These are phyloP conservation scores for Aythya baeri DNA, from an alignment of 2,113 vertebrate species.

Conservation along the genomic window DNA sequence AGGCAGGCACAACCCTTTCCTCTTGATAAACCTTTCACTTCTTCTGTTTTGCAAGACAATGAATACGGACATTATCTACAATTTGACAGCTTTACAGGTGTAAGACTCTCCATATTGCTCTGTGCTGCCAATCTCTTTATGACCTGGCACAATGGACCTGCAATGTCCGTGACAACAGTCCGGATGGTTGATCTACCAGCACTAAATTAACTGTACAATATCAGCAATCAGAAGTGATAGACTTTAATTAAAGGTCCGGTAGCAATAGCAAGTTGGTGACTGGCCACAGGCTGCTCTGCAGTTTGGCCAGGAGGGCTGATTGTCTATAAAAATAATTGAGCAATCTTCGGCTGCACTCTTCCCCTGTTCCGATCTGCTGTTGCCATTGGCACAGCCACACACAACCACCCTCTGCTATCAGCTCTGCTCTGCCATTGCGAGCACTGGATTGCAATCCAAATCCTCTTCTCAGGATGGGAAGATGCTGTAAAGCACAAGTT, in stretches of 20 bases:
- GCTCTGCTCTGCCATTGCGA: background rate
- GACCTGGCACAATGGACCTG: background rate
- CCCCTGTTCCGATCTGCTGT: background rate
- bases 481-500: constrained; percentile 2
- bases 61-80: background rate
- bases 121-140: background rate
- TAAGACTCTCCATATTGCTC: background rate
- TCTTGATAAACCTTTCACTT: constrained; percentile 6
- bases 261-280: background rate
- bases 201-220: background rate
- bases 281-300: background rate
- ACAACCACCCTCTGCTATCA: background rate
- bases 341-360: background rate
- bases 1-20: background rate
- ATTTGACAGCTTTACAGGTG: constrained; percentile 38
- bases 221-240: background rate
- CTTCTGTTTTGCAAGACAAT: background rate
- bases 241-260: background rate
- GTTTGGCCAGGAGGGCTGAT: background rate
- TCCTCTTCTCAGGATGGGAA: background rate
- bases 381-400: background rate
- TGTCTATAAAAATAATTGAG: background rate
- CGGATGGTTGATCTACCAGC: background rate
- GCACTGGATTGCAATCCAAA: background rate
- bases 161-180: background rate